These are phyloP conservation scores for Drosophila truncata DNA, from an alignment of 1,140 invertebrate species.

Conservation along the genomic window DNA sequence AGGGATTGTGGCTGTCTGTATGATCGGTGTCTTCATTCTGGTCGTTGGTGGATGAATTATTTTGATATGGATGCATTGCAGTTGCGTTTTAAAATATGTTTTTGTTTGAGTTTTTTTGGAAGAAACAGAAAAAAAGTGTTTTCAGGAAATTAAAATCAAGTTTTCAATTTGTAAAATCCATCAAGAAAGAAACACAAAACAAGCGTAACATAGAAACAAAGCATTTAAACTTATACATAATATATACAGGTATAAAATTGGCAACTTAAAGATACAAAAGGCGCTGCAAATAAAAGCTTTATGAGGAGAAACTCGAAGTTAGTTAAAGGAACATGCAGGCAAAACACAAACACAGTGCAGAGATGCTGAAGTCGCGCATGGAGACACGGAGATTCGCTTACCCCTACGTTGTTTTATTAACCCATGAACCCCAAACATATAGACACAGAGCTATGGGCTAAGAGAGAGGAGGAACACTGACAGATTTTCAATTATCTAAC, in stretches of 20 bases:
- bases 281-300: slow-evolving; percentile 24
- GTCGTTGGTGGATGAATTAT: slow-evolving; percentile 53
- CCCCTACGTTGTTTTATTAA: slow-evolving; percentile 6
- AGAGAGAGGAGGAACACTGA: slow-evolving; percentile 15
- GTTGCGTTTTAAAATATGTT: slow-evolving; percentile 47
- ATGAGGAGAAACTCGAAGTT: slow-evolving; percentile 3
- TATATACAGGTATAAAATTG: neutral
- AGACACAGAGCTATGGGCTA: slow-evolving; percentile 8
- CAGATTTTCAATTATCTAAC: slow-evolving; percentile 23
- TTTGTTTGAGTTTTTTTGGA: slow-evolving; percentile 40
- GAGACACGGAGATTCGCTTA: slow-evolving; percentile 11
- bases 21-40: slow-evolving; percentile 84
- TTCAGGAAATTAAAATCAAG: slow-evolving; percentile 66
- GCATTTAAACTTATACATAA: neutral
- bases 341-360: slow-evolving; percentile 1
- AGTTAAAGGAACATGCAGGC: slow-evolving; percentile 9
- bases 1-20: slow-evolving; percentile 82
- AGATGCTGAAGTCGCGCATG: slow-evolving; percentile 6
- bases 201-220: slow-evolving; percentile 38
- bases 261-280: slow-evolving; percentile 12
- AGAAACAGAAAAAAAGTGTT: slow-evolving; percentile 69
- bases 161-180: slow-evolving; percentile 39
- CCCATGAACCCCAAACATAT: slow-evolving; percentile 5
- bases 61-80: slow-evolving; percentile 51
- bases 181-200: slow-evolving; percentile 15